Evolutionary conservation across 1,140 invertebrate genomes (phyloP).

Genomic region (Hirudo medicinalis): DNA sequence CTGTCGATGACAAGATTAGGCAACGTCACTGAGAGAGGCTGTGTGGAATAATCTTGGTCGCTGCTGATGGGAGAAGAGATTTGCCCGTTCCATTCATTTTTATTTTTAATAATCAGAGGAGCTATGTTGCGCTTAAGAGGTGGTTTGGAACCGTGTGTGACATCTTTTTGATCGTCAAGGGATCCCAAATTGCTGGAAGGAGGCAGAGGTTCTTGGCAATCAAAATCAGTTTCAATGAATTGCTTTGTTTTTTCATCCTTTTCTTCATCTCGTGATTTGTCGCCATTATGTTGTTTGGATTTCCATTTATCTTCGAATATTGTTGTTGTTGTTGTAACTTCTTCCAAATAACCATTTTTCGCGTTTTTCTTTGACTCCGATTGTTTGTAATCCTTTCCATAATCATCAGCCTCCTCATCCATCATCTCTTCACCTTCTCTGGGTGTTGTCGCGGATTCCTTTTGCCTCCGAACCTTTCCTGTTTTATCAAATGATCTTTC

Average conservation of each 20-base stretch:
- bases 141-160: background rate
- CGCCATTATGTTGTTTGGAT: background rate
- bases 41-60: background rate
- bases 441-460: background rate
- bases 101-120: background rate
- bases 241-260: background rate
- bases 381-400: background rate
- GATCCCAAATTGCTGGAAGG: background rate
- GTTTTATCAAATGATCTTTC: too few species aligned
- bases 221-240: background rate
- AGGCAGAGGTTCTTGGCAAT: background rate
- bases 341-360: background rate
- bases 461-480: background rate
- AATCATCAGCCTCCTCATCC: background rate
- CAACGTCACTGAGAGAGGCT: background rate
- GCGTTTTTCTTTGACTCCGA: background rate
- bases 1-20: background rate
- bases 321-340: background rate
- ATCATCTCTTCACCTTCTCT: background rate
- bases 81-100: background rate
- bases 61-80: background rate
- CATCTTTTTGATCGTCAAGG: background rate
- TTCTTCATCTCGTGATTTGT: background rate
- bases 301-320: too few species aligned
- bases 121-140: background rate